Conservation (phyloP, 2,888 invertebrate species). For the Andrena chrysosceles region DNA sequence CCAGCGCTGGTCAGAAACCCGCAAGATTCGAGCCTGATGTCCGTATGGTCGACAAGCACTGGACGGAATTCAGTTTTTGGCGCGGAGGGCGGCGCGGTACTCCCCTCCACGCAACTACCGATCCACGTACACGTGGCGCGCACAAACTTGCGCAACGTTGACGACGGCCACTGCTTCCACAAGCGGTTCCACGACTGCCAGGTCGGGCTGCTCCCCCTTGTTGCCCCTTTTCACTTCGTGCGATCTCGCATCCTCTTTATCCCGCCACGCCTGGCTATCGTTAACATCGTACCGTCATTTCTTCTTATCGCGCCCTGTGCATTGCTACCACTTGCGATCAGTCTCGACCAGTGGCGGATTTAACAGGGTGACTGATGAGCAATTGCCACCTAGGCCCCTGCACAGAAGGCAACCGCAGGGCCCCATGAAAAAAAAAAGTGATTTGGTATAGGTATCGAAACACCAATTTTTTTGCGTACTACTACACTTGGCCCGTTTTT, state of each 20-base stretch:
- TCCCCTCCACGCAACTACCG: constrained; percentile 78
- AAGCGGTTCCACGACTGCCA: constrained; percentile 81
- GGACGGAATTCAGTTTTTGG: constrained; percentile 83
- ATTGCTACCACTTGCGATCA: no score
- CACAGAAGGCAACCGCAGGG: no score
- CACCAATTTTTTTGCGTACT: no score
- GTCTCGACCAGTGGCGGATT: no score
- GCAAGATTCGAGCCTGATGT: constrained; percentile 81
- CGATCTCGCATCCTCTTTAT: constrained; percentile 47
- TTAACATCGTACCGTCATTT: neutral
- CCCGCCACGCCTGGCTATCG: neutral
- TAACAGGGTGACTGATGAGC: no score
- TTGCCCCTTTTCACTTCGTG: constrained; percentile 28
- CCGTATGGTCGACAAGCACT: constrained; percentile 84
- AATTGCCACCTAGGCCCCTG: no score
- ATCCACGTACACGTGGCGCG: constrained; percentile 76
- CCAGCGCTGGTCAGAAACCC: constrained; percentile 75
- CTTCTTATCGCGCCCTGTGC: neutral
- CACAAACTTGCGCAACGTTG: constrained; percentile 79
- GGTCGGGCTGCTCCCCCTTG: constrained; percentile 74
- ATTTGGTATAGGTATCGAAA: no score
- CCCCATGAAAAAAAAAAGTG: no score
- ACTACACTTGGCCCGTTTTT: no score
- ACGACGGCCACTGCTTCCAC: constrained; percentile 82
- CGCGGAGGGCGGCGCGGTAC: constrained; percentile 78